Evolutionary conservation across 1,140 invertebrate species (phyloP).

Genomic region (Tribolium castaneum): DNA sequence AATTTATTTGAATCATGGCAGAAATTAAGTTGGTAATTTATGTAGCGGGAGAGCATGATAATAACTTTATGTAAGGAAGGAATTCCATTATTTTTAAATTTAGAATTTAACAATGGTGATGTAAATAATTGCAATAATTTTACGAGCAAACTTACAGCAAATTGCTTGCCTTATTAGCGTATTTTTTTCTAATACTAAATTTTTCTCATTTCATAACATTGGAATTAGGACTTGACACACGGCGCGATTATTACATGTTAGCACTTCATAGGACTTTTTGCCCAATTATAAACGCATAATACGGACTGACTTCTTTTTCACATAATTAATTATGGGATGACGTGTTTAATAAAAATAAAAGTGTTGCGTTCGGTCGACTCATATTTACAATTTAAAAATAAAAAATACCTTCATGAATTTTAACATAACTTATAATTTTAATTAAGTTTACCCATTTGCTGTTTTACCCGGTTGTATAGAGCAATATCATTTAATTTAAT

Average conservation of each 20-base stretch:
- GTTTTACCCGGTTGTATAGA: no score
- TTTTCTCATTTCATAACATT: not conserved
- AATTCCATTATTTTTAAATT: conserved; percentile 24
- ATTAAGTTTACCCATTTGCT: no score
- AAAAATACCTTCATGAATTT: no score
- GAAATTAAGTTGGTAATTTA: conserved; percentile 31
- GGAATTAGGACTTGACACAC: not conserved
- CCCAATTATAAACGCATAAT: not conserved
- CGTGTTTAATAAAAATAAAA: not conserved
- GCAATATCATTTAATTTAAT: not conserved
- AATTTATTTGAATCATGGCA: not conserved
- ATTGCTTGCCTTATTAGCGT: not conserved
- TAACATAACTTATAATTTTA: no score
- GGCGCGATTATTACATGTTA: not conserved
- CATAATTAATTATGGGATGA: not conserved
- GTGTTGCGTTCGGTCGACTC: no score
- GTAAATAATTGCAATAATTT: conserved; percentile 33
- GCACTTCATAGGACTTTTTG: not conserved
- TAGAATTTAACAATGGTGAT: conserved; percentile 21
- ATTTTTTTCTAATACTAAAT: not conserved
- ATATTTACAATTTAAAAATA: no score
- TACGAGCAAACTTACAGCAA: not conserved
- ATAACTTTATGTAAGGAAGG: conserved; percentile 22
- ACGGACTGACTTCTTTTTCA: not conserved
- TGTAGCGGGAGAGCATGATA: conserved; percentile 7